These are phyloP conservation scores for Hyphantria cunea DNA, from an alignment of 1,140 invertebrate species.

Conservation along the genomic window DNA sequence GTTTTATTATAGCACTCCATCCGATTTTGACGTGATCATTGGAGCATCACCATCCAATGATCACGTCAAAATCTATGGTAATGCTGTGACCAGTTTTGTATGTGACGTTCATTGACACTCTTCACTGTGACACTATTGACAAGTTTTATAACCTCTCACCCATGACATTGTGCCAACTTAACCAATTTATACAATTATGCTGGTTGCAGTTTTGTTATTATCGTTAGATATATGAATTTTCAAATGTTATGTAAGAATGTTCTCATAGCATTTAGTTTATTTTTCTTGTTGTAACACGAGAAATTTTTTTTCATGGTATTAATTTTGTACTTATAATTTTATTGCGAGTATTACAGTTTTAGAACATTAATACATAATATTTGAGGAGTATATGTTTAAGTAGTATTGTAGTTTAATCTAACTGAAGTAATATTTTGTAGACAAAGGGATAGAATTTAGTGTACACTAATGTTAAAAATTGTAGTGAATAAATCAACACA, in stretches of 20 bases:
- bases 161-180: slow-evolving; percentile 24
- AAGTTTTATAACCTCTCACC: neutral
- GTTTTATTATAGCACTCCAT: no score
- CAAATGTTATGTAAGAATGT: slow-evolving; percentile 12
- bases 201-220: slow-evolving; percentile 27
- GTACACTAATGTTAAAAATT: slow-evolving; percentile 13
- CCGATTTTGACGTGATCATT: no score
- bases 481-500: slow-evolving; percentile 11
- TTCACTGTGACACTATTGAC: neutral
- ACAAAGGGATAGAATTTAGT: slow-evolving; percentile 16
- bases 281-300: neutral
- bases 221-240: neutral
- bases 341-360: slow-evolving; percentile 14
- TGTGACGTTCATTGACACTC: no score
- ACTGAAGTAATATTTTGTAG: slow-evolving; percentile 42
- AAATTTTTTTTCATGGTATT: slow-evolving; percentile 6
- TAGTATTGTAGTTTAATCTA: slow-evolving; percentile 44
- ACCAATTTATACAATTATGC: slow-evolving; percentile 22
- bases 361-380: slow-evolving; percentile 15
- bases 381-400: slow-evolving; percentile 20
- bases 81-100: no score
- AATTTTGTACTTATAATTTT: slow-evolving; percentile 18
- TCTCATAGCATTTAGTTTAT: neutral
- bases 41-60: no score
- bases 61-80: no score